phyloP scores from a whole-genome alignment of 2,113 vertebrate species.

The Leucoraja erinaceus region DNA sequence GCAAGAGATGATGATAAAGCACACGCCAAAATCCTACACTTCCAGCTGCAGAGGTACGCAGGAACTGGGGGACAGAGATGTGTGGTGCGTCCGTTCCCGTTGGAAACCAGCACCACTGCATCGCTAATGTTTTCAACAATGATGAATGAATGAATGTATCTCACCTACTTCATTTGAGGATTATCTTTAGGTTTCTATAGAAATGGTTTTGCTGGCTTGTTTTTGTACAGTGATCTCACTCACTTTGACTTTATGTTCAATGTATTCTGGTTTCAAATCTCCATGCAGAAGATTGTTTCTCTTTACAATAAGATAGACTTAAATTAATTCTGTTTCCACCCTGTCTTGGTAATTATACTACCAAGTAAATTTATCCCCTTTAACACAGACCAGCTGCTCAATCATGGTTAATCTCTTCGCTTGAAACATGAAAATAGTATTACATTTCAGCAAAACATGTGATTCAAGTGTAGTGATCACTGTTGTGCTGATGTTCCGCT shows the following conservation, averaged over 20 bases:
- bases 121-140: too few relatives aligned
- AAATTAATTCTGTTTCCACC: neutral
- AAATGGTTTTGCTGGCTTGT: neutral
- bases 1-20: too few relatives aligned
- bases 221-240: neutral
- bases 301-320: neutral
- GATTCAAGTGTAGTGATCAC: neutral
- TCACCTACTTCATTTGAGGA: neutral
- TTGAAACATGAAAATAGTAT: neutral
- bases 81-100: too few relatives aligned
- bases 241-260: neutral
- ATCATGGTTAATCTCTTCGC: neutral
- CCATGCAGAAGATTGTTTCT: neutral
- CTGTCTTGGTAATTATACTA: neutral
- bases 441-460: neutral
- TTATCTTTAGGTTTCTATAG: neutral
- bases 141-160: too few relatives aligned
- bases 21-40: too few relatives aligned
- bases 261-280: neutral
- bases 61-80: too few relatives aligned
- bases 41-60: too few relatives aligned
- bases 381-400: too few relatives aligned
- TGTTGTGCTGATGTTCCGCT: neutral
- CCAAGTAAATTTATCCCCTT: neutral
- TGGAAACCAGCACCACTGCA: too few relatives aligned